These are phyloP conservation scores for Drosophila dunni DNA, from an alignment of 1,140 invertebrate species.

Conservation along the genomic window DNA sequence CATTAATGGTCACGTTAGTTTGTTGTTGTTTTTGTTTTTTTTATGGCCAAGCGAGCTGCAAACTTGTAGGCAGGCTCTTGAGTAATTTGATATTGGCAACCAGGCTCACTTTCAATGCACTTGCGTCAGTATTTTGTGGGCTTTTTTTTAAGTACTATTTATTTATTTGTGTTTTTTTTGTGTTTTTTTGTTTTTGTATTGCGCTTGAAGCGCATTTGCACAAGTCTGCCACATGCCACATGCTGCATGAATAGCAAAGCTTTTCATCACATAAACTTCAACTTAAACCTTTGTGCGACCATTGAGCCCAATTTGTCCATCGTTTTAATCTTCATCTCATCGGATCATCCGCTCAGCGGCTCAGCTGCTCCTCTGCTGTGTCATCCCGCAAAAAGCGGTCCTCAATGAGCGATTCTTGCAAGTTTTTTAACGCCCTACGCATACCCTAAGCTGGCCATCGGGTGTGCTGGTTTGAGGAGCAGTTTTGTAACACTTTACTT, in stretches of 20 bases:
- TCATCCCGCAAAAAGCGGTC: constrained; percentile 16
- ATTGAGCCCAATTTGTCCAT: neutral
- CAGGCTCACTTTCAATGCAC: constrained; percentile 73
- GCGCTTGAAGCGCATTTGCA: neutral
- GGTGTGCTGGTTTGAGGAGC: neutral
- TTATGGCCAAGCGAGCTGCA: constrained; percentile 70
- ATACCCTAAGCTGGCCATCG: neutral
- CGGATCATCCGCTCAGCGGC: neutral
- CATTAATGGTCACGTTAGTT: constrained; percentile 6
- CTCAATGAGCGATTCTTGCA: constrained; percentile 9
- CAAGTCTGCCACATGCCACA: constrained; percentile 17
- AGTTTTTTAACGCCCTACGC: neutral
- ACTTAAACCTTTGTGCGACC: neutral
- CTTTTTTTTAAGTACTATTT: constrained; percentile 7
- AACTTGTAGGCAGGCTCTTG: constrained; percentile 65
- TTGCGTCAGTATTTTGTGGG: constrained; percentile 61
- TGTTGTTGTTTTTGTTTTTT: constrained; percentile 2
- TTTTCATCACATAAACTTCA: neutral
- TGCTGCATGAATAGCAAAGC: neutral
- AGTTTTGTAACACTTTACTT: too few species aligned
- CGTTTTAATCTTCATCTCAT: constrained; percentile 11
- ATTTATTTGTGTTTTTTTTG: too few species aligned
- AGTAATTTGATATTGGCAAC: constrained; percentile 81
- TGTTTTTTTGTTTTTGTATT: constrained; percentile 1
- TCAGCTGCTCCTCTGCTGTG: neutral